Evolutionary conservation across 2,888 invertebrate genomes (phyloP).

Genomic region (Ochropleura plecta): DNA sequence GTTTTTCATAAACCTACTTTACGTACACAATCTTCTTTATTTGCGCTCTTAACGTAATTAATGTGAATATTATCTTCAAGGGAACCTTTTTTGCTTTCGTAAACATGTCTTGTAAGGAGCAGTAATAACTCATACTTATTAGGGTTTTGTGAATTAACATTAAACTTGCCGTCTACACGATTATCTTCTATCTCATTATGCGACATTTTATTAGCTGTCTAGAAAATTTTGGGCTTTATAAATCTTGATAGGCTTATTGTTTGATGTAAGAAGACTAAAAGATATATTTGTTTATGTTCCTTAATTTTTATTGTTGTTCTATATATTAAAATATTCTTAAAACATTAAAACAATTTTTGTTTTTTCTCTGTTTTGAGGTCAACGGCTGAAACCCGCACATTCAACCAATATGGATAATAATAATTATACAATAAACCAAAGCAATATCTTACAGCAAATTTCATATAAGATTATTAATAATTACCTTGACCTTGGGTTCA

Average conservation of each 20-base stretch:
- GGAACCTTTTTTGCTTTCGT: slow-evolving; percentile 67
- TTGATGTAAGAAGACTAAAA: background rate
- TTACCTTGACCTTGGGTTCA: too few species aligned
- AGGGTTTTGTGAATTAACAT: slow-evolving; percentile 49
- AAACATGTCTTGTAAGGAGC: slow-evolving; percentile 65
- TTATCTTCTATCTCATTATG: slow-evolving; percentile 42
- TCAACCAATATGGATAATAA: too few species aligned
- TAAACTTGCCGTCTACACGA: slow-evolving; percentile 31
- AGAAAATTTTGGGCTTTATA: background rate
- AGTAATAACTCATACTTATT: slow-evolving; percentile 69
- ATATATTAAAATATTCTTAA: too few species aligned
- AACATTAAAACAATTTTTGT: too few species aligned
- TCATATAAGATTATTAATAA: background rate
- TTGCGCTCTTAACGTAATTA: slow-evolving; percentile 70
- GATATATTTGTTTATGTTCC: too few species aligned
- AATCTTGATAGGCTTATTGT: background rate
- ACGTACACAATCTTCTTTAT: slow-evolving; percentile 52
- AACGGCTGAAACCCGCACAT: too few species aligned
- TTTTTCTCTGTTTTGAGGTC: too few species aligned
- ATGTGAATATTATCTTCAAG: slow-evolving; percentile 71
- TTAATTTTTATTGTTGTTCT: too few species aligned
- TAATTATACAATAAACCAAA: background rate
- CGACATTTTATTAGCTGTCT: background rate
- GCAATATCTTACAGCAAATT: background rate
- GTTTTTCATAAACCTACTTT: slow-evolving; percentile 52